phyloP scores from a whole-genome alignment of 2,888 invertebrate genomes.

The Oxycera nigricornis region DNA sequence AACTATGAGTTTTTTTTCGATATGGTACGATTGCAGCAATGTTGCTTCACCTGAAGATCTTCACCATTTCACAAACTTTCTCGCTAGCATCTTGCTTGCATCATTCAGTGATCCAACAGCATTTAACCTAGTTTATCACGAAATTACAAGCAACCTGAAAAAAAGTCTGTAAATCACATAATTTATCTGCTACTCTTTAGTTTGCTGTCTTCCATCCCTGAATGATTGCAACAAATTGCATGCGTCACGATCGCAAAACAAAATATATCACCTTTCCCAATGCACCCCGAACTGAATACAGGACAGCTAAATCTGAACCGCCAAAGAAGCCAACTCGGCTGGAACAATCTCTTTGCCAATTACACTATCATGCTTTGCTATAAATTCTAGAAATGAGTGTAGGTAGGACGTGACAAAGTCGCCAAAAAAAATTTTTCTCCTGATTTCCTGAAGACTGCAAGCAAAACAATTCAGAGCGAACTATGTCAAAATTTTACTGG shows the following conservation, averaged over 20 bases:
- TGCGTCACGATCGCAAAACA: constrained; percentile 48
- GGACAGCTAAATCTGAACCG: background rate
- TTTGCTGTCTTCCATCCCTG: background rate
- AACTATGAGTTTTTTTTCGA: no score
- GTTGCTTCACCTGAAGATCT: no score
- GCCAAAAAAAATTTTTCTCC: background rate
- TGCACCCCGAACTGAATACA: background rate
- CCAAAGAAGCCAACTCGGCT: background rate
- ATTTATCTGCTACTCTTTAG: no score
- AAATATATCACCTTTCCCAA: constrained; percentile 28
- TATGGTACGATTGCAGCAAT: no score
- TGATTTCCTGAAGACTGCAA: background rate
- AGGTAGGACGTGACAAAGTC: constrained; percentile 32
- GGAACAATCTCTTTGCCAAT: constrained; percentile 9
- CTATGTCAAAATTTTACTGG: constrained; percentile 21
- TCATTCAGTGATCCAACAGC: background rate
- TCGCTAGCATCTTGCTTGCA: no score
- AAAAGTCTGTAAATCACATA: no score
- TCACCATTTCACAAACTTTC: no score
- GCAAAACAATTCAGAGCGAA: background rate
- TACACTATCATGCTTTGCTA: constrained; percentile 30
- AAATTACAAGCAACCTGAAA: no score
- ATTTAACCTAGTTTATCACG: background rate
- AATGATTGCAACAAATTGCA: constrained; percentile 50
- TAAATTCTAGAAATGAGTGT: constrained; percentile 31